A percentile compares a stretch with the other conserved stretches of the same genome.
These are phyloP conservation scores for Alethe diademata DNA, from an alignment of 2,113 vertebrate genomes.

Conservation along the genomic window DNA sequence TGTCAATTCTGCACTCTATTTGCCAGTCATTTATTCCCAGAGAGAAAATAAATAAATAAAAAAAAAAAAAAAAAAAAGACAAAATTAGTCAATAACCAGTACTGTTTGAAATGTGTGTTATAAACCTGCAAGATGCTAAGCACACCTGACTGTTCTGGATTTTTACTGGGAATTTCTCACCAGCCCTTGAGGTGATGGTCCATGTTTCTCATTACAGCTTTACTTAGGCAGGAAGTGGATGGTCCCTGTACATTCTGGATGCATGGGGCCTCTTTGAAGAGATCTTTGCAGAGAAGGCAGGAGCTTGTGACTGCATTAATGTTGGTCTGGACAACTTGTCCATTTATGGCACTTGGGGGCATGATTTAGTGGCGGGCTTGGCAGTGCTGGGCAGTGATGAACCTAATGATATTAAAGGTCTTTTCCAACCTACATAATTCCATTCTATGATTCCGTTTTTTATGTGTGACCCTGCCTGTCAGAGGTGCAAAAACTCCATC, in stretches of 20 bases:
- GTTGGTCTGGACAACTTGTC: neutral
- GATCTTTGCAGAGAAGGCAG: neutral
- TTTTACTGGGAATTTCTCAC: neutral
- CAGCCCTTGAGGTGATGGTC: neutral
- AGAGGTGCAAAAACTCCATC: neutral
- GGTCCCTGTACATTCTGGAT: neutral
- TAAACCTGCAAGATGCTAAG: neutral
- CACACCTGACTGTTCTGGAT: neutral
- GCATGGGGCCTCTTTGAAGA: neutral
- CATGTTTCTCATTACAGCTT: neutral
- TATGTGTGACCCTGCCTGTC: accelerated
- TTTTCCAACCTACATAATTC: neutral
- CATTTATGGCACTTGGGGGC: neutral
- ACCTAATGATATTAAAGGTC: neutral
- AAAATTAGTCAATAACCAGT: neutral
- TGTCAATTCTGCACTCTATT: neutral
- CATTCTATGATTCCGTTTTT: neutral
- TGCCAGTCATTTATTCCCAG: neutral
- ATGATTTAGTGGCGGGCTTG: neutral
- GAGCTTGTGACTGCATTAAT: neutral
- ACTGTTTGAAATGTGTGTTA: neutral
- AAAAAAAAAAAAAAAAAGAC: no score
- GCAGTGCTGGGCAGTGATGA: neutral
- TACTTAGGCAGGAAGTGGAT: neutral
- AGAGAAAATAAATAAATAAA: no score